Conservation (phyloP, 2,113 vertebrate genomes). For the Oceanites oceanicus region DNA sequence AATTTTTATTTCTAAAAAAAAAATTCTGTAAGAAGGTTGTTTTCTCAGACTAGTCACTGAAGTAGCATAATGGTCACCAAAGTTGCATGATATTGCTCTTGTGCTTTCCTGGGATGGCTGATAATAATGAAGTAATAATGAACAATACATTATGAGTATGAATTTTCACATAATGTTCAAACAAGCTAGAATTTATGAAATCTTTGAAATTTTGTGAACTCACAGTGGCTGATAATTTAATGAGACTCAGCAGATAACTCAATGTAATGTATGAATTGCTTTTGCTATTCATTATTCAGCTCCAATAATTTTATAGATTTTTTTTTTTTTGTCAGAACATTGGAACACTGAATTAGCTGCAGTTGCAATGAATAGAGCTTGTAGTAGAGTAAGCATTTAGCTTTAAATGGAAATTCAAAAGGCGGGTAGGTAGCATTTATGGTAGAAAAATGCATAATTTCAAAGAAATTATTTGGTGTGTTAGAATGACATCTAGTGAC, state of each 20-base stretch:
- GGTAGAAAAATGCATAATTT: not conserved
- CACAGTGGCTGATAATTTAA: not conserved
- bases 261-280: not conserved
- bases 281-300: not conserved
- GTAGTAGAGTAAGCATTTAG: not conserved
- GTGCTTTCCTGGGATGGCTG: not conserved
- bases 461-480: slow-evolving; percentile 43
- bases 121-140: not conserved
- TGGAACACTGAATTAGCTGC: not conserved
- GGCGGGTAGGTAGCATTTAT: not conserved
- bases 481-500: slow-evolving; percentile 70
- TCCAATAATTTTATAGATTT: not conserved
- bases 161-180: not conserved
- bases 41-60: not conserved
- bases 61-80: not conserved
- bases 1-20: not conserved
- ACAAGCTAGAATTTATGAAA: not conserved
- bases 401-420: not conserved
- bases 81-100: not conserved
- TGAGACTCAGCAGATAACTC: not conserved
- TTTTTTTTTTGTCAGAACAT: not conserved
- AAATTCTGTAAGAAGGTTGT: not conserved
- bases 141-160: not conserved
- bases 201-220: not conserved
- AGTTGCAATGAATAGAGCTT: not conserved